Conservation (phyloP, 2,797 vertebrate genomes). For the Sebastiscus tertius region DNA sequence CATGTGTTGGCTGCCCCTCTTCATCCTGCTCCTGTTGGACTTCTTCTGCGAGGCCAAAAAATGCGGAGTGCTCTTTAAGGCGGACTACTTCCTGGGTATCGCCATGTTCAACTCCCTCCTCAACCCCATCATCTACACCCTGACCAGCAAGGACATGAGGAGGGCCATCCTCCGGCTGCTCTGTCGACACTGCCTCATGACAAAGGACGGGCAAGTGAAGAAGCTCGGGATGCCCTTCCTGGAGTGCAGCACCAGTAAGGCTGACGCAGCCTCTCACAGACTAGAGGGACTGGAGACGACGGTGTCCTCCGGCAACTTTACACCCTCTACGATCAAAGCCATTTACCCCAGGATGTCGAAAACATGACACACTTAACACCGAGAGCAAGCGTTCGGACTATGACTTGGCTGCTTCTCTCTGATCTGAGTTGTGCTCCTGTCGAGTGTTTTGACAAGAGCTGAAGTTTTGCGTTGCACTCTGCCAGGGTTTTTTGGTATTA, state of each 20-base stretch:
- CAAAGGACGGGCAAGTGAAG: conserved; percentile 81
- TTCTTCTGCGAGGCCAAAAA: conserved; percentile 79
- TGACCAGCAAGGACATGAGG: conserved; percentile 91
- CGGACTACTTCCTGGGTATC: conserved; percentile 90
- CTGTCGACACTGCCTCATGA: conserved; percentile 81
- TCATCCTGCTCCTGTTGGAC: conserved; percentile 88
- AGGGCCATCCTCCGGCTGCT: conserved; percentile 85
- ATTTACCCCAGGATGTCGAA: conserved; percentile 76
- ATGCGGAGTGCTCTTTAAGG: conserved; percentile 86
- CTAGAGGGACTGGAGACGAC: conserved; percentile 84
- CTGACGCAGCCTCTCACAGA: conserved; percentile 83
- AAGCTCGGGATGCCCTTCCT: conserved; percentile 83
- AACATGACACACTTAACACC: conserved; percentile 63
- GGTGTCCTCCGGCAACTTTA: conserved; percentile 82
- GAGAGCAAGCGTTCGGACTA: not conserved
- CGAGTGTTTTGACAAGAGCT: not conserved
- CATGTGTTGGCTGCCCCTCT: conserved; percentile 90
- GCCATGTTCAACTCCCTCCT: conserved; percentile 92
- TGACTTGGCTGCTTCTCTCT: not conserved
- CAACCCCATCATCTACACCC: conserved; percentile 93
- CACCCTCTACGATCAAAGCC: conserved; percentile 80
- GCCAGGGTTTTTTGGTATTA: conserved; percentile 19
- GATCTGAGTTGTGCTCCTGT: not conserved
- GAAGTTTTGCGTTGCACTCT: conserved; percentile 40
- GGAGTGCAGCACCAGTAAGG: conserved; percentile 88